Conservation (phyloP, 1,140 invertebrate species). For the Trichomalopsis sarcophagae region DNA sequence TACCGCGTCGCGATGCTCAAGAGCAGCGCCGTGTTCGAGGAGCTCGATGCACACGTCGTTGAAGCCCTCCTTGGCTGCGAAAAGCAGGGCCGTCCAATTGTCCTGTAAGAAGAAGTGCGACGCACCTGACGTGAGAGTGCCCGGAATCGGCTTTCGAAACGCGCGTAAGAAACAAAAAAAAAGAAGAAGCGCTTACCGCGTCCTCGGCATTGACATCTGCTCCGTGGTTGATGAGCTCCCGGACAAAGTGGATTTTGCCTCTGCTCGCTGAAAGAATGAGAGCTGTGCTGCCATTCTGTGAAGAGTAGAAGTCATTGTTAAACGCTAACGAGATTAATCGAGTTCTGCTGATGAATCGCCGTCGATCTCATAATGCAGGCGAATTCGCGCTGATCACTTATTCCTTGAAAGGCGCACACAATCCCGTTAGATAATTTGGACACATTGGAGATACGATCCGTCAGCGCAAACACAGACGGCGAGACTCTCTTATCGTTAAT, state of each 20-base stretch:
- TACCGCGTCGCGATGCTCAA: slow-evolving; percentile 96
- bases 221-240: slow-evolving; percentile 87
- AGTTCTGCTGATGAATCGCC: not conserved
- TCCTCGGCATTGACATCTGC: slow-evolving; percentile 94
- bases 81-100: slow-evolving; percentile 93
- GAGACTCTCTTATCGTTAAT: not conserved
- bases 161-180: not conserved
- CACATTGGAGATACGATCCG: no score
- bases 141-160: not conserved
- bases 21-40: slow-evolving; percentile 88
- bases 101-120: slow-evolving; percentile 77
- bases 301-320: not conserved
- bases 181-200: slow-evolving; percentile 75
- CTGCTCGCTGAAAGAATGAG: slow-evolving; percentile 91
- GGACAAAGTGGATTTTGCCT: slow-evolving; percentile 87
- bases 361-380: not conserved
- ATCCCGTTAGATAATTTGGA: no score
- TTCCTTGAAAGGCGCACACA: no score
- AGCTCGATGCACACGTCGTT: slow-evolving; percentile 88
- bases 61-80: slow-evolving; percentile 93
- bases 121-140: not conserved
- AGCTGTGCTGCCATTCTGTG: slow-evolving; percentile 91
- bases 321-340: not conserved
- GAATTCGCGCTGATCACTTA: no score
- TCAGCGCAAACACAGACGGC: not conserved